Evolutionary conservation across 2,888 invertebrate genomes (phyloP), one percentile per base, ranked within the genome.

Genomic region (Ophioninae sp.): DNA sequence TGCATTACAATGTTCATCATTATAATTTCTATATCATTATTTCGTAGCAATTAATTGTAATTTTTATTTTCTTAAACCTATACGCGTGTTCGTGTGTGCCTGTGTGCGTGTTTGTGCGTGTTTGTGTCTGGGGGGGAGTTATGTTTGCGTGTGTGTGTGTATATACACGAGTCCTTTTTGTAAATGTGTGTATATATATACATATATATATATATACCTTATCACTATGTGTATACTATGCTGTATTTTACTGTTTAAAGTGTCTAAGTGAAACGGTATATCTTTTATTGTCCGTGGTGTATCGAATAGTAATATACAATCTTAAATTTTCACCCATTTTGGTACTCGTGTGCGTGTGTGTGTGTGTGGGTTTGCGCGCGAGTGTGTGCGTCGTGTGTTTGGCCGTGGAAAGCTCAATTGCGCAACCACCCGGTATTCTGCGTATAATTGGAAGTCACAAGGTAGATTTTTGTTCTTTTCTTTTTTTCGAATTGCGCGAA

Each of bases 401-500:
- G 90, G 89, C 91, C 88, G 89, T 91, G 91, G 90, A 91, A 91
- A 92, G 92, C 91, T 91, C 91, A 89, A 89, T 88, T 89, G 91
- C 89, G 84, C 90, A 89, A 90, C 91, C 90, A 90, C 85, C 88
- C 86, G 88, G 74, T 83, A 85, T 86, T 82, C 80, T 85, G 83
- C 83, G 81, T 77, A 87, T 70, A 83, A 82, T 83, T 69, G 76
- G 79, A 81, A 86, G 82, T 81, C 77, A 75, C 82, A 85, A 84
- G 85, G 81, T 84, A 85, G 80, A 86, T 88, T 87, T 70, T 56
- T 1, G 37, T n/a, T 17, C n/a, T 37, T 85, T 73, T 82, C n/a
- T 76, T 68, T 72, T 61, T 67, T 41, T 79, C 86, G 82, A 81
- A 56, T 76, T 75, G 69, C 81, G 78, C 74, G 74, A 81, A 78